Percentiles rank a stretch among this genome's conserved stretches.
phyloP scores from a whole-genome alignment of 2,888 invertebrate genomes.

The Leucania comma region DNA sequence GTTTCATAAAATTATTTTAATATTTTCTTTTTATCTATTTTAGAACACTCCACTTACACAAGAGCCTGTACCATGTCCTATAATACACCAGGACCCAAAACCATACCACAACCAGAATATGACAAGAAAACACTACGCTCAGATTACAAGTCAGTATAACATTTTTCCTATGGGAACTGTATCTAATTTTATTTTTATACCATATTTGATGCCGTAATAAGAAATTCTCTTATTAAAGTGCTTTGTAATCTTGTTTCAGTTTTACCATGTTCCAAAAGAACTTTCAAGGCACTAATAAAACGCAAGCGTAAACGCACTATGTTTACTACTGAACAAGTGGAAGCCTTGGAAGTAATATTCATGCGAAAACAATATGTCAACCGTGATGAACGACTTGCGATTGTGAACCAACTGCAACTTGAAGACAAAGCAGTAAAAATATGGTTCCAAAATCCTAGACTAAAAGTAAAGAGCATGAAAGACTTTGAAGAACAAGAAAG shows the following conservation, averaged over 20 bases:
- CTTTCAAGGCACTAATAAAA: conserved; percentile 69
- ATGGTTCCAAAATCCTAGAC: conserved; percentile 95
- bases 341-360: conserved; percentile 93
- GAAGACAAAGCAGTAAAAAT: conserved; percentile 94
- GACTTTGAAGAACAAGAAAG: not conserved
- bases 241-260: conserved; percentile 52
- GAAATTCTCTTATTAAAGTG: not conserved
- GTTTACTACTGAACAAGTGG: conserved; percentile 93
- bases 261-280: conserved; percentile 57
- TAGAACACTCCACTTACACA: conserved; percentile 40
- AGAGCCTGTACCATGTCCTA: no score
- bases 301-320: conserved; percentile 93
- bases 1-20: not conserved
- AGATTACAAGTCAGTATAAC: conserved; percentile 61
- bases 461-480: conserved; percentile 92
- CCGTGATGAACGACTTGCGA: conserved; percentile 92
- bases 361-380: conserved; percentile 92
- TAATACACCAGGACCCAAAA: no score
- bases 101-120: not conserved
- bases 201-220: not conserved
- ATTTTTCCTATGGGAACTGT: not conserved
- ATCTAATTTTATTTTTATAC: not conserved
- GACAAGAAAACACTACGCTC: not conserved
- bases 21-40: conserved; percentile 15
- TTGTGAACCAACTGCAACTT: conserved; percentile 91